Conservation (phyloP, 2,888 invertebrate genomes). For the Cybosia mesomella region DNA sequence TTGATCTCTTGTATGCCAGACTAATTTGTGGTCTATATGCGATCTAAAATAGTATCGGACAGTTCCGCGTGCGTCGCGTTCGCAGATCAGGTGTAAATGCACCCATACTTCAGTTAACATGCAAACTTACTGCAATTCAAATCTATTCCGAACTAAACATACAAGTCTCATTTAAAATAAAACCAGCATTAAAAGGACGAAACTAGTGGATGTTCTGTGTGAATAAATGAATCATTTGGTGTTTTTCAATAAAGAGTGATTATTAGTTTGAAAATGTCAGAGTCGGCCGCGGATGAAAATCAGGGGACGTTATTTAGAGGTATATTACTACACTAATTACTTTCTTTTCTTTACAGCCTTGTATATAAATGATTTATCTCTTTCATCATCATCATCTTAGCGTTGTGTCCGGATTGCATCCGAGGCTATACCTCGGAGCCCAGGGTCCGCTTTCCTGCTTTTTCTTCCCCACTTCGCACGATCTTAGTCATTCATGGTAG, state of each 20-base stretch:
- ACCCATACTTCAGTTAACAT: conserved; percentile 59
- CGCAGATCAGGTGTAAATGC: conserved; percentile 79
- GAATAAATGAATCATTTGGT: conserved; percentile 22
- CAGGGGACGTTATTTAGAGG: conserved; percentile 54
- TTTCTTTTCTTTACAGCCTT: not conserved
- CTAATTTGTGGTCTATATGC: conserved; percentile 80
- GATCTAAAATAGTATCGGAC: conserved; percentile 77
- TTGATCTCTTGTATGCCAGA: conserved; percentile 79
- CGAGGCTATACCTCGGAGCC: too few relatives aligned
- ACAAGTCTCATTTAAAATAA: not conserved
- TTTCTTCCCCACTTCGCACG: too few relatives aligned
- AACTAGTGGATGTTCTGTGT: conserved; percentile 22
- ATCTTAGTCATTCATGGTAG: too few relatives aligned
- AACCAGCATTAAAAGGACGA: not conserved
- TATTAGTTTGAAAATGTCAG: conserved; percentile 36
- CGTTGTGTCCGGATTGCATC: too few relatives aligned
- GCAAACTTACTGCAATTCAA: conserved; percentile 45
- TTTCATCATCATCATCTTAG: too few relatives aligned
- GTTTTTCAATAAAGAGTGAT: conserved; percentile 26
- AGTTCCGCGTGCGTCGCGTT: conserved; percentile 79
- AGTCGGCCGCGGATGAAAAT: conserved; percentile 36
- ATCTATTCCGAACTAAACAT: conserved; percentile 33
- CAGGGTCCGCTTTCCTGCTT: too few relatives aligned
- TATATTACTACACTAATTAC: conserved; percentile 23
- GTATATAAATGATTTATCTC: not conserved